These are phyloP conservation scores for Stegophylla sp. DNA, from an alignment of 2,888 invertebrate species.

Conservation along the genomic window DNA sequence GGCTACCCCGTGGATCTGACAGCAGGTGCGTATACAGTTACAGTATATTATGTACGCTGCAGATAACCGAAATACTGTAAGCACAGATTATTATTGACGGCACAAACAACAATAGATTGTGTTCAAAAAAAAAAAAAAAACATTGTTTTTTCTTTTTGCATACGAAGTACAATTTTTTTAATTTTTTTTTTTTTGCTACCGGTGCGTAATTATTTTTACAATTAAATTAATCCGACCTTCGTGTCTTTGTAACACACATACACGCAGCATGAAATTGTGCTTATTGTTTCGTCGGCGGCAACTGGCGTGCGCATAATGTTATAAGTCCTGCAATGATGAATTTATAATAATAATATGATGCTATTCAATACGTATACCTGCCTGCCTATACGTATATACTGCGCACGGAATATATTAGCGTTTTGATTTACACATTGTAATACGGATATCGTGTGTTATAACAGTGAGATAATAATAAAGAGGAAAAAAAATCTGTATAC, in stretches of 20 bases:
- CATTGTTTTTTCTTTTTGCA: slow-evolving; percentile 24
- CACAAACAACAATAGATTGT: slow-evolving; percentile 4
- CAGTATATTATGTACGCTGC: neutral
- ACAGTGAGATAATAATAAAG: neutral
- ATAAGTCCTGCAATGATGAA: slow-evolving; percentile 9
- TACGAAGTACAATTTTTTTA: slow-evolving; percentile 3
- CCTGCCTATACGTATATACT: neutral
- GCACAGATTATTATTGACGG: neutral
- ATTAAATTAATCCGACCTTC: slow-evolving; percentile 55
- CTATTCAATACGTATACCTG: too few species aligned
- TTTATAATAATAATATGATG: neutral
- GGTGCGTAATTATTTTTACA: slow-evolving; percentile 44
- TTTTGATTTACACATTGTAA: neutral
- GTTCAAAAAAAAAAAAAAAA: slow-evolving; percentile 9
- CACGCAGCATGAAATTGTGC: slow-evolving; percentile 39
- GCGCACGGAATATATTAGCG: neutral
- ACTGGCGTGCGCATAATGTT: neutral
- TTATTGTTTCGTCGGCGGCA: slow-evolving; percentile 34
- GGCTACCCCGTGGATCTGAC: neutral
- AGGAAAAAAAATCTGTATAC: neutral
- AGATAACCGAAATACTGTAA: neutral
- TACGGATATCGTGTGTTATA: neutral
- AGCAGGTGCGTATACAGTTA: neutral
- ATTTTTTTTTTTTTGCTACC: slow-evolving; percentile 32
- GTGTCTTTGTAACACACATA: slow-evolving; percentile 10